phyloP scores from a whole-genome alignment of 2,113 vertebrate species.

The Grus americana region DNA sequence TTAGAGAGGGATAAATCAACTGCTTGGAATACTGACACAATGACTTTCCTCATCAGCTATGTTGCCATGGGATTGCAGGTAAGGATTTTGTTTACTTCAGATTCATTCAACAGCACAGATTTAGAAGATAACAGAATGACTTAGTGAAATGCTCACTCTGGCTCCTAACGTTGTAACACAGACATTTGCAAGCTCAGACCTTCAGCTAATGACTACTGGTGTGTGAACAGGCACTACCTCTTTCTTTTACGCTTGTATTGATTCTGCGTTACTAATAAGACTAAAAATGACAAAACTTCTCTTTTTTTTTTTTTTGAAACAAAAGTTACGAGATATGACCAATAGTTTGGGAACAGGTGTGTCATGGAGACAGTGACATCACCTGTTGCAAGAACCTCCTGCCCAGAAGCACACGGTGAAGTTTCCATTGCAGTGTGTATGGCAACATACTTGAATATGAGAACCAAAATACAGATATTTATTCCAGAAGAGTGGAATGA shows the following conservation, averaged over 20 bases:
- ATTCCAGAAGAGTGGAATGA: background rate
- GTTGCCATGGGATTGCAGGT: slow-evolving; percentile 1
- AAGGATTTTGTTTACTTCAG: slow-evolving; percentile 15
- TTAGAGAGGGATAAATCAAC: background rate
- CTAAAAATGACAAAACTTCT: background rate
- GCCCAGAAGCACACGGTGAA: background rate
- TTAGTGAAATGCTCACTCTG: background rate
- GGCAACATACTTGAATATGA: background rate
- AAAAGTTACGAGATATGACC: background rate
- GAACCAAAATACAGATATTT: background rate
- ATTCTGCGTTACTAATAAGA: background rate
- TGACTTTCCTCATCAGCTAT: background rate
- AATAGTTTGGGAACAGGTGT: background rate
- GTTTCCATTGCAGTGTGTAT: background rate
- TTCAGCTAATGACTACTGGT: background rate
- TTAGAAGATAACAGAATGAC: background rate
- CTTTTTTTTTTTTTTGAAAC: no score
- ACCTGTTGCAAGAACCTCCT: background rate
- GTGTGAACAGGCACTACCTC: background rate
- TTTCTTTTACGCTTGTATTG: background rate
- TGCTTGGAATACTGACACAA: background rate
- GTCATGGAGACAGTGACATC: background rate
- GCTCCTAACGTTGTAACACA: background rate
- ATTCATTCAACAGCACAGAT: background rate
- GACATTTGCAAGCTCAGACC: background rate